Conservation (phyloP, 1,140 invertebrate species). For the Apis dorsata region DNA sequence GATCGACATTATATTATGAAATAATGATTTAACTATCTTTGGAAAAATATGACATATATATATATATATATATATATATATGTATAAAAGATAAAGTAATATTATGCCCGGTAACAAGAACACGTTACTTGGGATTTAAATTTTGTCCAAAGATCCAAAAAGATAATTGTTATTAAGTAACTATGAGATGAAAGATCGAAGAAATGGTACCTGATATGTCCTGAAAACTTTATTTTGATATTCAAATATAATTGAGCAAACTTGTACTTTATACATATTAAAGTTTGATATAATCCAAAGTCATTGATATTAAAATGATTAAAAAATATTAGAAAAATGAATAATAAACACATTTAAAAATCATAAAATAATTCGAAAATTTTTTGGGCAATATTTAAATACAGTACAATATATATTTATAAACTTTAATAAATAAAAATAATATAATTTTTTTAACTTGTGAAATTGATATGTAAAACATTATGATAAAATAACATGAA, state of each 20-base stretch:
- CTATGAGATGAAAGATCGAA: conserved; percentile 24
- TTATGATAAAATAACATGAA: neutral
- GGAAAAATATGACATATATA: neutral
- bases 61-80: neutral
- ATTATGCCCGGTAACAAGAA: neutral
- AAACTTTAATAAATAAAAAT: neutral
- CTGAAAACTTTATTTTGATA: conserved; percentile 34
- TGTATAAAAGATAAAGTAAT: neutral
- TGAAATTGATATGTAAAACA: neutral
- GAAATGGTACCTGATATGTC: conserved; percentile 43
- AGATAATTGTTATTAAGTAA: neutral
- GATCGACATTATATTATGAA: neutral
- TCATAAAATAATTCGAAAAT: neutral
- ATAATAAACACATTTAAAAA: neutral
- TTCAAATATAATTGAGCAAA: conserved; percentile 27
- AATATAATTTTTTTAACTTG: neutral
- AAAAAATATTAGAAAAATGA: neutral
- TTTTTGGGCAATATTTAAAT: conserved; percentile 6
- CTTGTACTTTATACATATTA: conserved; percentile 34
- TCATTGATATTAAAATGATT: neutral
- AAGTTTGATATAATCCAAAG: conserved; percentile 2
- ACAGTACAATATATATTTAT: conserved; percentile 11
- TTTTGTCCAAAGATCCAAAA: conserved; percentile 41
- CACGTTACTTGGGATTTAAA: conserved; percentile 14
- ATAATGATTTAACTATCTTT: neutral